Evolutionary conservation across 2,888 invertebrate genomes (phyloP), one percentile per base, ranked within the genome.

Genomic region (Plutella xylostella): DNA sequence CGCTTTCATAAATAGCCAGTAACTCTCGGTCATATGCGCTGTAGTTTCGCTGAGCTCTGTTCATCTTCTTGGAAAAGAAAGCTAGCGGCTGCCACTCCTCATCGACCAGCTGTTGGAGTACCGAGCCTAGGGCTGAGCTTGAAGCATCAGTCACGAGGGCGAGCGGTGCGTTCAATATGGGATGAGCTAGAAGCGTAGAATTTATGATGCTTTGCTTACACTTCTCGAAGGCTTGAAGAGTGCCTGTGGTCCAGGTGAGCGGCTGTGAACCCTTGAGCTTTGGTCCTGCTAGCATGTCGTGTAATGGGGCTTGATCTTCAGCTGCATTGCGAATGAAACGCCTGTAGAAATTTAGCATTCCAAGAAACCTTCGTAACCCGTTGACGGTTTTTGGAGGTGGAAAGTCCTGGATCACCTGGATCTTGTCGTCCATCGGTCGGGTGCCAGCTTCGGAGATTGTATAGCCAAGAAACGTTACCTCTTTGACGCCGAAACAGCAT

Each of bases 11-110:
- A 5, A 61, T 60, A 0, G 65, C 68, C 4, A 65, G 53, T 0
- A 74, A 51, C 51, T 70, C 66, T 9, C 48, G 40, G 43, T 73
- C 68, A 46, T 68, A 71, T 2, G 61, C 52, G 22, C 57, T 51
- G 61, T 56, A 51, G 22, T 61, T 65, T 17, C 20, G 38, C 48
- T 72, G 55, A 0, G 61, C 48, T 18, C 51, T 35, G 12, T 45
- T 51, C 3, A 67, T 48, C 39, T 61, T 65, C 41, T 49, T 55
- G 5, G 62, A 63, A 45, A 62, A 67, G 45, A 67, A 69, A 4
- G 58, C 58, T 2, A 68, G 45, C 1, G 65, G 65, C 49, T 65
- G 48, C 54, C 58, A 56, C 1, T 45, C 21, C 14, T 51, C 42
- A 12, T 55, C 40, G 5, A 51, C 41, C 2, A 45, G 21, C 51